A percentile compares a stretch with the other conserved stretches of the same genome.
These are phyloP conservation scores for Indicator indicator DNA, from an alignment of 2,113 vertebrate genomes.

Conservation along the genomic window DNA sequence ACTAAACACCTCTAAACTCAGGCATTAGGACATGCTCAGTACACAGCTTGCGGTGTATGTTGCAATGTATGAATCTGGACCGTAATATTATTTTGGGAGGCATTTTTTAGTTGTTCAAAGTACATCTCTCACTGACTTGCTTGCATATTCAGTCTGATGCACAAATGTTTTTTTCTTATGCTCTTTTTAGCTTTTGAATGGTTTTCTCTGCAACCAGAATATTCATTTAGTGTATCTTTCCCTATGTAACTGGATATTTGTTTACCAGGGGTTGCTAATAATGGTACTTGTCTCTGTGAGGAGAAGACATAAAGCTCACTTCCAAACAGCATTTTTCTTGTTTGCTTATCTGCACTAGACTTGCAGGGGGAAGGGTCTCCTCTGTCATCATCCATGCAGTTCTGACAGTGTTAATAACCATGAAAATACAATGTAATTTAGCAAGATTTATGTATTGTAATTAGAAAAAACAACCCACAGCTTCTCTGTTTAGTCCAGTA, in stretches of 20 bases:
- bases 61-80: background rate
- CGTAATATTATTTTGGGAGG: background rate
- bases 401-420: background rate
- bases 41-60: background rate
- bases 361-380: background rate
- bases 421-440: background rate
- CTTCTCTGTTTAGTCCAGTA: background rate
- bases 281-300: background rate
- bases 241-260: background rate
- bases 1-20: background rate
- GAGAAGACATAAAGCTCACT: background rate
- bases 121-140: background rate
- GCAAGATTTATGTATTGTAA: background rate
- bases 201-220: background rate
- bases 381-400: background rate
- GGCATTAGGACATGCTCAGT: background rate
- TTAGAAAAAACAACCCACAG: background rate
- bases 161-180: accelerated
- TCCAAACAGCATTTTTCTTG: background rate
- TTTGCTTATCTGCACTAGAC: background rate
- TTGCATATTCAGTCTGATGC: background rate
- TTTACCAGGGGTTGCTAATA: background rate
- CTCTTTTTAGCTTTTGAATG: background rate
- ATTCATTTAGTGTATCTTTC: background rate
- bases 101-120: background rate